Base-by-base conservation (phyloP, 2,888 invertebrate genomes). In the Venusia cambrica region DNA sequence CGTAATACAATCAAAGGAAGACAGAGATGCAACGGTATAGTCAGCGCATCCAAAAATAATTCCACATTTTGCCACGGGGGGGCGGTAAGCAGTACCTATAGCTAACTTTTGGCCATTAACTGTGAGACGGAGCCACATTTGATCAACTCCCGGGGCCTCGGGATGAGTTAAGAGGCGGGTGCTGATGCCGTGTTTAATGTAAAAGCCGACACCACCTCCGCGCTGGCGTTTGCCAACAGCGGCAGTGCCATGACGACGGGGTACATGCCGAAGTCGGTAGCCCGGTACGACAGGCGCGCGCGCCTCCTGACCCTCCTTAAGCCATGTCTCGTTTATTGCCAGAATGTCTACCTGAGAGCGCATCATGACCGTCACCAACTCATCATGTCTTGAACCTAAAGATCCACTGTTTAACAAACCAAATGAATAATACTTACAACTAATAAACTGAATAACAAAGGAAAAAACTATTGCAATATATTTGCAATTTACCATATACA, bases 331-430 rank as follows among this genome's bases (percentile, higher is more conserved):
- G 18, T 45, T 47, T 5, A 45, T 7, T 0, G 47, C 48, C 1
- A 48, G 17, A 4, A 53, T 45, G 9, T 47, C 47, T 1, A 44
- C 47, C 0, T 25, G 5, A 5, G 38, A 25, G 0, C 21, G 38
- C 4, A 34, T 20, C 5, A 52, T 24, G 3, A 38, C 25, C 10
- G 29, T 45, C 2, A 11, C 4, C 4, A 51, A 17, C 14, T 56
- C 56, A 11, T 56, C 56, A 5, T 34, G 21, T 1, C 51, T 51
- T 1, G 51, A 51, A 14, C 52, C 48, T 7, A 57, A 16, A 1
- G 56, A 57, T 7, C 54, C 9, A 1, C 42, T 38, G 19, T 56
- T 53, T 4, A 55, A 5, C 5, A 53, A 29, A 4, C 51, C 53
- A 10, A 54, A 13, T 14, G 15, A 45, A 24, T 51, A 40, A 27